phyloP scores from a whole-genome alignment of 2,113 vertebrate species.

The Globicephala melas region DNA sequence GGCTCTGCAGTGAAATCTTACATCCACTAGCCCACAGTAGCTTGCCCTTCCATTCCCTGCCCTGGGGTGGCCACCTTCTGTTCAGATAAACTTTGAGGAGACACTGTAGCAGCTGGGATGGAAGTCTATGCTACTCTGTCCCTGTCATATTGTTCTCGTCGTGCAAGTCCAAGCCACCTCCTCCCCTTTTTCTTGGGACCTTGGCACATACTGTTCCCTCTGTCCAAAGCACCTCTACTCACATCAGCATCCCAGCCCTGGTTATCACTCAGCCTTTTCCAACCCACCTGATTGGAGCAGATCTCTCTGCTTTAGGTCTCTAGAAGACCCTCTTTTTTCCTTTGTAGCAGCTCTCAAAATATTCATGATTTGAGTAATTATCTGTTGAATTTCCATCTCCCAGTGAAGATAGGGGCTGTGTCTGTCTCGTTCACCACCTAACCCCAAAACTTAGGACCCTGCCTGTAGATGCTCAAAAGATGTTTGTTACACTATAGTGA shows the following conservation, averaged over 20 bases:
- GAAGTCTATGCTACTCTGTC: not conserved
- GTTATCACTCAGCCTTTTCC: rapidly evolving
- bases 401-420: not conserved
- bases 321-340: not conserved
- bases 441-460: not conserved
- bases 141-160: rapidly evolving
- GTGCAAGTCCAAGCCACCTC: not conserved
- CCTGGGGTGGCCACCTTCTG: not conserved
- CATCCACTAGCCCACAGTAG: rapidly evolving
- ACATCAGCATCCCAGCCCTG: rapidly evolving
- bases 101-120: not conserved
- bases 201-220: not conserved
- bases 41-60: not conserved
- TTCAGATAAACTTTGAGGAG: not conserved
- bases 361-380: not conserved
- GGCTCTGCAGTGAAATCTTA: not conserved
- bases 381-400: not conserved
- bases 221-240: not conserved
- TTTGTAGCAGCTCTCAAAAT: not conserved
- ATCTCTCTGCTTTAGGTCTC: not conserved
- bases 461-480: not conserved
- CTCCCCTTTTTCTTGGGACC: rapidly evolving
- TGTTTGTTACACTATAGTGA: rapidly evolving
- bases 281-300: rapidly evolving
- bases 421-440: not conserved